phyloP scores from a whole-genome alignment of 2,797 vertebrate species.

The Poecilia gillii region DNA sequence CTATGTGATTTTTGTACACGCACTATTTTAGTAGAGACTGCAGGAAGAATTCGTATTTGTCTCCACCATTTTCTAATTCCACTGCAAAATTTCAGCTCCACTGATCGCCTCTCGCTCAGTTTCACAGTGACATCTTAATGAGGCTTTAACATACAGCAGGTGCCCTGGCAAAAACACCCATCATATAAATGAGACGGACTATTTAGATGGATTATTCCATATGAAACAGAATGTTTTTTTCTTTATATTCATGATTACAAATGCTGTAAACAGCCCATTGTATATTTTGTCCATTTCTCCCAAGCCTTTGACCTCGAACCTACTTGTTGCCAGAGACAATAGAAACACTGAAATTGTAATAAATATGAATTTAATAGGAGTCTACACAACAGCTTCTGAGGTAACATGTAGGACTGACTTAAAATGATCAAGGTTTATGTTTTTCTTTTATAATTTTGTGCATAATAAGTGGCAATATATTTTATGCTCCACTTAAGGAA shows the following conservation, averaged over 20 bases:
- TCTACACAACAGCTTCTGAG: background rate
- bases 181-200: background rate
- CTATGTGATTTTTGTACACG: background rate
- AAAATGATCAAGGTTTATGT: constrained; percentile 13
- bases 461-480: background rate
- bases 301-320: background rate
- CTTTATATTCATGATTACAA: constrained; percentile 1
- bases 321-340: background rate
- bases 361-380: background rate
- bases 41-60: background rate
- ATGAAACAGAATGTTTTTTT: background rate
- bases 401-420: constrained; percentile 4
- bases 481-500: background rate
- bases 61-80: constrained; percentile 7
- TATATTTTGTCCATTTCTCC: background rate
- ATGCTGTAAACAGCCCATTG: constrained; percentile 3
- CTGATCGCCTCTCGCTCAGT: background rate
- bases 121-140: constrained; percentile 5
- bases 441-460: background rate
- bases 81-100: background rate
- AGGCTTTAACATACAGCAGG: constrained; percentile 7
- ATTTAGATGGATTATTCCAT: constrained; percentile 2
- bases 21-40: no score
- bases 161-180: background rate
- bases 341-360: background rate